A percentile compares a stretch with the other conserved stretches of the same genome.
phyloP scores from a whole-genome alignment of 2,888 invertebrate species.

The Sesia bembeciformis region DNA sequence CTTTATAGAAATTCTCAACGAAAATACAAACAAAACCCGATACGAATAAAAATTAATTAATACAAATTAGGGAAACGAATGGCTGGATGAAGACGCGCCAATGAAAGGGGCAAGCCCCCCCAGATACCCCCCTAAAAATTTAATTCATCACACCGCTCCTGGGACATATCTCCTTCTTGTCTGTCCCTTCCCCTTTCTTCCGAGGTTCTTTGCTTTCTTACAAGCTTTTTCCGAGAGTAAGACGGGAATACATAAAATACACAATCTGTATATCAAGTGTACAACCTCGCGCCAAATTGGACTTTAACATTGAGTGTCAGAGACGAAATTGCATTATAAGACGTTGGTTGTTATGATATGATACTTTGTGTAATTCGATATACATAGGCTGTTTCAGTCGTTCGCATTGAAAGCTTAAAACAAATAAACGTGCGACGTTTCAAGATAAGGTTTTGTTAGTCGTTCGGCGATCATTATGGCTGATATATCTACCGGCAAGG shows the following conservation, averaged over 20 bases:
- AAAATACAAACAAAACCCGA: slow-evolving; percentile 1
- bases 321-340: slow-evolving; percentile 7
- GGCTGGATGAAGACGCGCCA: slow-evolving; percentile 61
- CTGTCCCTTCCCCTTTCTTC: slow-evolving; percentile 24
- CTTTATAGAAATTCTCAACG: neutral
- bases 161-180: slow-evolving; percentile 61
- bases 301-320: slow-evolving; percentile 1
- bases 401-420: slow-evolving; percentile 68
- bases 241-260: slow-evolving; percentile 21
- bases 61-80: slow-evolving; percentile 63
- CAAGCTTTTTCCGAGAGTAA: slow-evolving; percentile 64
- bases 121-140: slow-evolving; percentile 69
- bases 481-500: no score
- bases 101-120: slow-evolving; percentile 53
- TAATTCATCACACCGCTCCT: slow-evolving; percentile 69
- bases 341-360: slow-evolving; percentile 19
- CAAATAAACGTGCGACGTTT: slow-evolving; percentile 61
- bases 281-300: slow-evolving; percentile 9
- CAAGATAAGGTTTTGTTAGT: slow-evolving; percentile 63
- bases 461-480: slow-evolving; percentile 31
- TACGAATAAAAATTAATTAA: slow-evolving; percentile 40
- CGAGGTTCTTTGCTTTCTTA: slow-evolving; percentile 72
- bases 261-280: slow-evolving; percentile 32
- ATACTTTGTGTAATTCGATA: slow-evolving; percentile 31
- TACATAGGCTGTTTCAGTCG: slow-evolving; percentile 61